A percentile compares a stretch with the other conserved stretches of the same genome.
Evolutionary conservation across 1,140 invertebrate species (phyloP).

Genomic region (Bacillus rossius): DNA sequence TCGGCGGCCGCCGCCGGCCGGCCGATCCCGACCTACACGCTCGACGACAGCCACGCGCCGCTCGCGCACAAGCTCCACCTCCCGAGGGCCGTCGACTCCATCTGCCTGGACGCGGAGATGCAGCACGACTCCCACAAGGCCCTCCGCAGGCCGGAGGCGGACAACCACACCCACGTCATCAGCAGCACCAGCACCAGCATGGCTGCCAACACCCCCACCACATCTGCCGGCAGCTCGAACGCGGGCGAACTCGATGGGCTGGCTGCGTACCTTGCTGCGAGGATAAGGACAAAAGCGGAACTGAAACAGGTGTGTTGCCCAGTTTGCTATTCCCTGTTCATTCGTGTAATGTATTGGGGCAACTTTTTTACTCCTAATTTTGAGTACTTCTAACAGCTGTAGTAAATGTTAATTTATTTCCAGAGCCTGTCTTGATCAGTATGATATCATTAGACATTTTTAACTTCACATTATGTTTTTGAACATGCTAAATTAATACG

Average conservation of each 20-base stretch:
- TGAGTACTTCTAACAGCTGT: not conserved
- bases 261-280: constrained; percentile 52
- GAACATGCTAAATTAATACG: too few species aligned
- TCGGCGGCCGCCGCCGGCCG: not conserved
- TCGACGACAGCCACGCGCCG: too few species aligned
- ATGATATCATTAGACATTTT: too few species aligned
- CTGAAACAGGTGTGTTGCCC: constrained; percentile 58
- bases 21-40: too few species aligned
- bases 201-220: too few species aligned
- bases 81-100: constrained; percentile 57
- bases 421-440: too few species aligned
- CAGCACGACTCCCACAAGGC: too few species aligned
- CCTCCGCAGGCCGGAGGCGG: constrained; percentile 19
- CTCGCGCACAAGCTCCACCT: constrained; percentile 51
- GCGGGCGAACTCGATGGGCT: constrained; percentile 44
- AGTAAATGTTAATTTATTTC: too few species aligned
- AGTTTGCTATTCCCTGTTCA: too few species aligned
- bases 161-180: constrained; percentile 12
- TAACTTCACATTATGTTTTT: too few species aligned
- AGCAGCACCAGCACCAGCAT: too few species aligned
- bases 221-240: not conserved
- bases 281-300: constrained; percentile 77
- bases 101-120: too few species aligned
- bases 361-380: not conserved
- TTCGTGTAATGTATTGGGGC: not conserved